Evolutionary conservation across 2,113 vertebrate genomes (phyloP).

Genomic region (Edolisoma coerulescens): DNA sequence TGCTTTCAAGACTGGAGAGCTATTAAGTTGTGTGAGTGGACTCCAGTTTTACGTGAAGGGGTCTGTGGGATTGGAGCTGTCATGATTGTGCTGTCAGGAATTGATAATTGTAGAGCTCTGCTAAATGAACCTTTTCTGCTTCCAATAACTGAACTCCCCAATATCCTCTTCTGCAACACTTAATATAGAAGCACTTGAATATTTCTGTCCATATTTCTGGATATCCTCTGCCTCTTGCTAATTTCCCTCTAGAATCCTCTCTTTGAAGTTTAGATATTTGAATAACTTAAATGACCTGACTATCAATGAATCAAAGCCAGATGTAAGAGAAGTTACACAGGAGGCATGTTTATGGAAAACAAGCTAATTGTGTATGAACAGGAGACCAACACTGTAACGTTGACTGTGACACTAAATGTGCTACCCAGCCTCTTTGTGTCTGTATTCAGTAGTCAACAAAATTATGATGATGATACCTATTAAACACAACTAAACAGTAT

Average conservation of each 20-base stretch:
- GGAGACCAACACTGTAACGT: not conserved
- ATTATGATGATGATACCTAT: constrained; percentile 22
- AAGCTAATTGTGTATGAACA: not conserved
- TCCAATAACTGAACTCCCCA: not conserved
- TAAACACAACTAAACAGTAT: not conserved
- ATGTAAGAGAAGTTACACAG: not conserved
- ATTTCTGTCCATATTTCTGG: not conserved
- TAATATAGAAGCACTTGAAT: not conserved
- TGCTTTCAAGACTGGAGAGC: not conserved
- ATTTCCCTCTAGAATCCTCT: not conserved
- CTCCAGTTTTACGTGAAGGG: not conserved
- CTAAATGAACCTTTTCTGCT: not conserved
- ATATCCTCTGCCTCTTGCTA: not conserved
- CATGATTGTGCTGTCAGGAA: not conserved
- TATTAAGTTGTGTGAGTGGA: not conserved
- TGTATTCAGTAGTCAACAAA: not conserved
- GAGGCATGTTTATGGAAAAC: not conserved
- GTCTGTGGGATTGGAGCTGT: not conserved
- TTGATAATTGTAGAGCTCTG: not conserved
- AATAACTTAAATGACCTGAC: not conserved
- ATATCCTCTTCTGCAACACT: not conserved
- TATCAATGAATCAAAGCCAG: not conserved
- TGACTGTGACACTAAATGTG: not conserved
- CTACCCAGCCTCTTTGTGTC: not conserved
- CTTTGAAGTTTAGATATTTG: not conserved